These are phyloP conservation scores for Hetaerina titia DNA, from an alignment of 2,888 invertebrate species.

Conservation along the genomic window DNA sequence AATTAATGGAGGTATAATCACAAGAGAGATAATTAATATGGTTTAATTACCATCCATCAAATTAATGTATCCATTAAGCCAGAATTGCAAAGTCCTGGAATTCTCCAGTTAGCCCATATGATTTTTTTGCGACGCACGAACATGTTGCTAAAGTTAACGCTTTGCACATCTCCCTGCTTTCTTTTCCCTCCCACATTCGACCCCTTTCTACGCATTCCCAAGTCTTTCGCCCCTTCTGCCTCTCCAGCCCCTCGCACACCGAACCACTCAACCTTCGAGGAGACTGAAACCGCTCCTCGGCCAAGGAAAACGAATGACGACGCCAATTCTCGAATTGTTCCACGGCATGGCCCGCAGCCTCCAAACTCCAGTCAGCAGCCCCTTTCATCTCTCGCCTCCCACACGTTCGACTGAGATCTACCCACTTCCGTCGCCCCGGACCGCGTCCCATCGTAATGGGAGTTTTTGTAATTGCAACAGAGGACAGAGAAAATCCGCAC, in stretches of 20 bases:
- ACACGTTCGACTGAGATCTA: too few relatives aligned
- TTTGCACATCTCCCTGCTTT: neutral
- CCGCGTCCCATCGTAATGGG: too few relatives aligned
- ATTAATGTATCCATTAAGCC: neutral
- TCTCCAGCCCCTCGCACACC: neutral
- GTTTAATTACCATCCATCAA: neutral
- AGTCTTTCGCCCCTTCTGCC: neutral
- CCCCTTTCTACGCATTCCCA: neutral
- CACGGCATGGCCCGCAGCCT: neutral
- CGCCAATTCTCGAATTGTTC: neutral
- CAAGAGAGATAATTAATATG: neutral
- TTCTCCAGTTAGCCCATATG: neutral
- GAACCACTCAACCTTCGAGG: neutral
- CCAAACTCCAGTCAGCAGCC: neutral
- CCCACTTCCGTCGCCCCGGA: too few relatives aligned
- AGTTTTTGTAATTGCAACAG: too few relatives aligned
- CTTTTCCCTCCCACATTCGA: neutral
- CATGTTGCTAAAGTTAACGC: neutral
- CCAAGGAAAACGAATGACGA: neutral
- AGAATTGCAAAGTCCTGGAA: neutral
- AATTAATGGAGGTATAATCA: neutral
- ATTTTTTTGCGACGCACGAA: too few relatives aligned
- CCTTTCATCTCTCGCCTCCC: neutral
- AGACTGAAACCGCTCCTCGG: neutral
- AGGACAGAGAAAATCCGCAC: too few relatives aligned